These are phyloP conservation scores for Drosophila nigromelanica DNA, from an alignment of 1,140 invertebrate species.

Conservation along the genomic window DNA sequence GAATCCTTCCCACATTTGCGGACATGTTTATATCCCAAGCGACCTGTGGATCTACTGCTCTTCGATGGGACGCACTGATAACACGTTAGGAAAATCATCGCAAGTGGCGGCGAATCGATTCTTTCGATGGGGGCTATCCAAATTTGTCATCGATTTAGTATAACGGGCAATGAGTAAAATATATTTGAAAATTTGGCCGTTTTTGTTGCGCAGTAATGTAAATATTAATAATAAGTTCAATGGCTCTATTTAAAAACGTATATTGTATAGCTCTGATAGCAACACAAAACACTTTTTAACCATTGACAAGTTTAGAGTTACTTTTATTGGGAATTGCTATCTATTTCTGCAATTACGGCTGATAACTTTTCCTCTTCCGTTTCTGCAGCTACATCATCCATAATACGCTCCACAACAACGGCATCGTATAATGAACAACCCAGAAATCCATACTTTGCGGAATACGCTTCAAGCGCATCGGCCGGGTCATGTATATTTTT, in stretches of 20 bases:
- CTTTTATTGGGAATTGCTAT: neutral
- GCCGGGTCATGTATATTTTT: constrained; percentile 9
- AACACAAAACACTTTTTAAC: too few species aligned
- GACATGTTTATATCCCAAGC: constrained; percentile 3
- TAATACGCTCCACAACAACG: constrained; percentile 19
- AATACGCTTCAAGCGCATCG: constrained; percentile 13
- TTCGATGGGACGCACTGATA: constrained; percentile 1
- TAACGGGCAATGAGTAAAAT: too few species aligned
- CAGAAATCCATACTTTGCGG: constrained; percentile 23
- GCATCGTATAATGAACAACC: constrained; percentile 25
- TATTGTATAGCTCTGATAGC: too few species aligned
- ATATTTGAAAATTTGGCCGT: too few species aligned
- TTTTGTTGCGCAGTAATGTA: too few species aligned
- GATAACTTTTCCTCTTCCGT: neutral
- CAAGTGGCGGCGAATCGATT: neutral
- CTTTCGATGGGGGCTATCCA: too few species aligned
- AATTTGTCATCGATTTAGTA: too few species aligned
- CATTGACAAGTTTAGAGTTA: too few species aligned
- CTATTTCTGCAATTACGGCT: too few species aligned
- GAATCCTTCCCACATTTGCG: constrained; percentile 53
- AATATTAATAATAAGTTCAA: too few species aligned
- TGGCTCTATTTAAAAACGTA: too few species aligned
- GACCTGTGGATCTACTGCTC: constrained; percentile 1
- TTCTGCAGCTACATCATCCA: neutral
- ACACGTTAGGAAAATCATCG: neutral